Percentiles rank a stretch among this genome's conserved stretches.
Conservation (phyloP, 2,888 invertebrate species). For the Drosophila rellima region DNA sequence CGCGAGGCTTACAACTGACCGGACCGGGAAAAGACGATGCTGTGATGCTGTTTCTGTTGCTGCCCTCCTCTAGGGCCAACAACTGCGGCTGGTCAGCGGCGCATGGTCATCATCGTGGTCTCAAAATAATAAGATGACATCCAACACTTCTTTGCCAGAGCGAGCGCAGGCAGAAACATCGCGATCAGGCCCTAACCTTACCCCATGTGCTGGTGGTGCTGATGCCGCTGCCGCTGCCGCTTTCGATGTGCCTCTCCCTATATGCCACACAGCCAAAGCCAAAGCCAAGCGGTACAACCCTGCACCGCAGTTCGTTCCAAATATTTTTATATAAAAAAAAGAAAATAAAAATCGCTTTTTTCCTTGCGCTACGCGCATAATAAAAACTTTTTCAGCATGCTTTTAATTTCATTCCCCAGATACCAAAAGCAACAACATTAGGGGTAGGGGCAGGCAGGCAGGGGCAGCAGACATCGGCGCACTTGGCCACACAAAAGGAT, state of each 20-base stretch:
- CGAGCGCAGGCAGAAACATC: constrained; percentile 39
- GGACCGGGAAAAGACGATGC: constrained; percentile 54
- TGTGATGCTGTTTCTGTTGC: too few relatives aligned
- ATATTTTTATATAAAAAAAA: constrained; percentile 77
- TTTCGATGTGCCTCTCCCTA: constrained; percentile 42
- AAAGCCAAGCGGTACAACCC: constrained; percentile 16
- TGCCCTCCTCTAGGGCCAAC: too few relatives aligned
- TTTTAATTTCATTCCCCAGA: constrained; percentile 75
- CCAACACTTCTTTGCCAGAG: constrained; percentile 85
- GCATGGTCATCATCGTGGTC: constrained; percentile 78
- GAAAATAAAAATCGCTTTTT: constrained; percentile 65
- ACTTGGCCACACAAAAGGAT: constrained; percentile 76
- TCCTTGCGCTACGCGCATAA: constrained; percentile 57
- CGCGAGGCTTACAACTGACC: constrained; percentile 64
- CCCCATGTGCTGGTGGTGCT: constrained; percentile 49
- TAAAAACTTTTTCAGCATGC: constrained; percentile 75
- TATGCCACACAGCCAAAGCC: neutral
- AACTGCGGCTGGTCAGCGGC: constrained; percentile 61
- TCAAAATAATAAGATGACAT: constrained; percentile 86
- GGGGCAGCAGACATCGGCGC: constrained; percentile 61
- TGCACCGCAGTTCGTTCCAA: constrained; percentile 60
- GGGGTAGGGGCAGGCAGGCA: constrained; percentile 6
- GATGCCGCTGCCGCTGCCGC: constrained; percentile 8
- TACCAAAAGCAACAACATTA: constrained; percentile 38
- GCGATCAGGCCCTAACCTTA: constrained; percentile 53